Evolutionary conservation across 2,797 vertebrate genomes (phyloP).

Genomic region (Rachycentron canadum): DNA sequence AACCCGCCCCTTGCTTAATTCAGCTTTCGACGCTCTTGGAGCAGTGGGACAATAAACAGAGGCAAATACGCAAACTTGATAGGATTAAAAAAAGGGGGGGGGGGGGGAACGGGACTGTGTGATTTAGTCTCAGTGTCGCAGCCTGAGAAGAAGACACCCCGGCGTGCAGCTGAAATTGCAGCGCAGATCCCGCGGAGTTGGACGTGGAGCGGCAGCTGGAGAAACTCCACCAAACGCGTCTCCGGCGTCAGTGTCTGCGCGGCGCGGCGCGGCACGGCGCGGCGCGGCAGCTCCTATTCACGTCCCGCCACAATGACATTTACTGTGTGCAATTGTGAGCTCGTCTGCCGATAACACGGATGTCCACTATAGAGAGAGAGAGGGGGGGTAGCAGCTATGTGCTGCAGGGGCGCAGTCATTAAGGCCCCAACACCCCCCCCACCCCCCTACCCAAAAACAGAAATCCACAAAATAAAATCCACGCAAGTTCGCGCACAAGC

Average conservation of each 20-base stretch:
- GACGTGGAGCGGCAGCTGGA: slow-evolving; percentile 67
- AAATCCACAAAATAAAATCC: slow-evolving; percentile 27
- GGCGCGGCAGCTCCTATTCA: slow-evolving; percentile 44
- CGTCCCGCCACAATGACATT: slow-evolving; percentile 6
- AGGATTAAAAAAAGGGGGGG: slow-evolving; percentile 56
- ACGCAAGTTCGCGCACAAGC: slow-evolving; percentile 27
- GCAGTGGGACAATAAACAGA: slow-evolving; percentile 24
- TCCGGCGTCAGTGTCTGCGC: slow-evolving; percentile 46
- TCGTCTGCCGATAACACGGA: slow-evolving; percentile 7
- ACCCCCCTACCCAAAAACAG: slow-evolving; percentile 9
- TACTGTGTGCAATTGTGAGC: slow-evolving; percentile 14
- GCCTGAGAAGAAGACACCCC: slow-evolving; percentile 68
- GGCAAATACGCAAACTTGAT: slow-evolving; percentile 68
- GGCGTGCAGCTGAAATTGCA: slow-evolving; percentile 72
- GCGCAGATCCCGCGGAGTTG: slow-evolving; percentile 74
- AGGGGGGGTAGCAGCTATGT: no score
- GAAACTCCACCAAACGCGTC: slow-evolving; percentile 69
- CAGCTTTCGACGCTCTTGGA: neutral
- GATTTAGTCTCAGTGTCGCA: slow-evolving; percentile 57
- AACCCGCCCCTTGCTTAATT: neutral
- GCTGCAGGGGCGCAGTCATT: slow-evolving; percentile 27
- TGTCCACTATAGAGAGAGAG: no score
- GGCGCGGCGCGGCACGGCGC: no score
- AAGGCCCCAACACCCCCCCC: neutral
- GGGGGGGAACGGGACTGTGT: slow-evolving; percentile 21